These are phyloP conservation scores for Melanostigma gelatinosum DNA, from an alignment of 2,113 vertebrate genomes.

Conservation along the genomic window DNA sequence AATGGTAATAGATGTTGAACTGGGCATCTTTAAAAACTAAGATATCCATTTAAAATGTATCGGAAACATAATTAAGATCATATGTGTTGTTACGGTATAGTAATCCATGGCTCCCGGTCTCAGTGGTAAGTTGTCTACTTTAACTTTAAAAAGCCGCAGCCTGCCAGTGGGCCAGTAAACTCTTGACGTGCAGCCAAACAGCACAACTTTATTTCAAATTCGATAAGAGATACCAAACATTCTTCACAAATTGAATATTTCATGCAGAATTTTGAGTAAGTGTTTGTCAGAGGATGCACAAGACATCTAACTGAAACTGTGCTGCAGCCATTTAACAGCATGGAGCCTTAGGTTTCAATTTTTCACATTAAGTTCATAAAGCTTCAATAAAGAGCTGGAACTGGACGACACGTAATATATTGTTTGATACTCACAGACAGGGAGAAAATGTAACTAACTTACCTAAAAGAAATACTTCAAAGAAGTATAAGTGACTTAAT, in stretches of 20 bases:
- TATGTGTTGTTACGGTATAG: background rate
- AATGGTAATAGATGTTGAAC: background rate
- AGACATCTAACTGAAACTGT: no score
- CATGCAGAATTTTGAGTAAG: background rate
- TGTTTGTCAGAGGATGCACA: background rate
- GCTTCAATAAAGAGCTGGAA: background rate
- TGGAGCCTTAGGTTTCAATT: background rate
- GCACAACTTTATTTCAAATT: background rate
- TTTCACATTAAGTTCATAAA: background rate
- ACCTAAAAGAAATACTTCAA: background rate
- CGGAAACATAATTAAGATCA: background rate
- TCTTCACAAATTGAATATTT: background rate
- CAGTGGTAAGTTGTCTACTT: background rate
- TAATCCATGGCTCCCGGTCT: background rate
- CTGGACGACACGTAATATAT: background rate
- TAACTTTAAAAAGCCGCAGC: conserved; percentile 9
- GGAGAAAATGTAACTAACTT: background rate
- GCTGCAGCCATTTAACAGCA: background rate
- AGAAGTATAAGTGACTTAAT: background rate
- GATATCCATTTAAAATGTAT: background rate
- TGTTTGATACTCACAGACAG: background rate
- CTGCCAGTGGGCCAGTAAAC: background rate
- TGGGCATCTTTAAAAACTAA: background rate
- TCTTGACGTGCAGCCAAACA: background rate
- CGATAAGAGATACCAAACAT: background rate